Evolutionary conservation across 2,113 vertebrate genomes (phyloP).

Genomic region (Bungarus multicinctus): DNA sequence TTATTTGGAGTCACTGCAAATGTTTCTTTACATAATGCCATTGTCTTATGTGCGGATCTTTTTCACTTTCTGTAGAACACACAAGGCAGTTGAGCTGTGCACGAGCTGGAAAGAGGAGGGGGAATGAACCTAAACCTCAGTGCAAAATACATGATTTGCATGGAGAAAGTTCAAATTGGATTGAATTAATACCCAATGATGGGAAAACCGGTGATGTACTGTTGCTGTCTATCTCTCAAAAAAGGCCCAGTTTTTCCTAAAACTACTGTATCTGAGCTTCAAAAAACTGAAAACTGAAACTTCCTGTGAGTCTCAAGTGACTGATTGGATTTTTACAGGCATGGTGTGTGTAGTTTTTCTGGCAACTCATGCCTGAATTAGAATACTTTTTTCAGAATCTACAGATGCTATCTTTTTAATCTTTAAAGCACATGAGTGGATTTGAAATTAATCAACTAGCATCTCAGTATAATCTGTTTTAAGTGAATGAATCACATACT

Average conservation of each 20-base stretch:
- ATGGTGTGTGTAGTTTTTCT: neutral
- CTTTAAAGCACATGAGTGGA: neutral
- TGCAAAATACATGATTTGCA: neutral
- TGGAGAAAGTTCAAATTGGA: neutral
- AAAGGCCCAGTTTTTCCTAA: neutral
- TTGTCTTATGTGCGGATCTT: neutral
- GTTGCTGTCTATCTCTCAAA: neutral
- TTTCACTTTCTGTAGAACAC: neutral
- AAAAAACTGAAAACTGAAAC: neutral
- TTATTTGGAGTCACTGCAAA: neutral
- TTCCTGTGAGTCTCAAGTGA: neutral
- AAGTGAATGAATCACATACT: neutral
- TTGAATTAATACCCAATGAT: neutral
- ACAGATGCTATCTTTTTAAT: neutral
- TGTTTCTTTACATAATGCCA: neutral
- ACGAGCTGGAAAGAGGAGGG: neutral
- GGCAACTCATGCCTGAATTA: neutral
- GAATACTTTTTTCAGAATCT: neutral
- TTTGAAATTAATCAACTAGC: neutral
- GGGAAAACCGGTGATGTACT: too few relatives aligned
- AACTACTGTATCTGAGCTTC: neutral
- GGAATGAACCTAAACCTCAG: neutral
- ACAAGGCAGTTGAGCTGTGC: neutral
- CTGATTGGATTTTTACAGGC: neutral
- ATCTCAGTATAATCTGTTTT: neutral